These are phyloP conservation scores for Archocentrus centrarchus DNA, from an alignment of 2,113 vertebrate genomes.

Conservation along the genomic window DNA sequence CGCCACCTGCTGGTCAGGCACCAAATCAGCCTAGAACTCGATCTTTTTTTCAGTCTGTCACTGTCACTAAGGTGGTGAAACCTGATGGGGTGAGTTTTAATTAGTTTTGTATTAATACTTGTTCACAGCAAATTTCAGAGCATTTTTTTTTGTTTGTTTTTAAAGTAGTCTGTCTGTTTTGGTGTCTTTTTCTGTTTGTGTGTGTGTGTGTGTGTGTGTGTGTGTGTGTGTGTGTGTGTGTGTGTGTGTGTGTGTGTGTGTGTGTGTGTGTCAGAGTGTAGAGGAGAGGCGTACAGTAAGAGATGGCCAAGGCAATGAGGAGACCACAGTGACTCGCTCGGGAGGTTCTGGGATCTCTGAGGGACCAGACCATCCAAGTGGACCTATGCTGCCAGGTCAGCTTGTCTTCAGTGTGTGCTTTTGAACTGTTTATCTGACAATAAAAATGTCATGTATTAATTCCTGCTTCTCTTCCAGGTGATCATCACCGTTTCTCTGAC, in stretches of 20 bases:
- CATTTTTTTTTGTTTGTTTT: background rate
- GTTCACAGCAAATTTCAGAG: background rate
- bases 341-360: conserved; percentile 64
- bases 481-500: conserved; percentile 43
- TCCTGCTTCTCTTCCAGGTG: conserved; percentile 62
- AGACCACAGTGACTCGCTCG: conserved; percentile 85
- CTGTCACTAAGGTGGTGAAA: conserved; percentile 83
- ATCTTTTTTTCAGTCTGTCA: conserved; percentile 90
- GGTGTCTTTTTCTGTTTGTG: background rate
- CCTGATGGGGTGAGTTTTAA: conserved; percentile 88
- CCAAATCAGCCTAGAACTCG: conserved; percentile 71
- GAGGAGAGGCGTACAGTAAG: conserved; percentile 88
- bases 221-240: background rate
- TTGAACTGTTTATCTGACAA: background rate
- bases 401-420: background rate
- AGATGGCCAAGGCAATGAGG: conserved; percentile 85
- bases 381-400: conserved; percentile 57
- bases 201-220: background rate
- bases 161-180: background rate
- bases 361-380: conserved; percentile 27
- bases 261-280: conserved; percentile 74
- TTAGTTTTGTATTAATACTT: background rate
- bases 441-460: background rate
- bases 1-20: conserved; percentile 67
- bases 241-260: background rate